These are phyloP conservation scores for Erpornis zantholeuca DNA, from an alignment of 2,113 vertebrate species.

Conservation along the genomic window DNA sequence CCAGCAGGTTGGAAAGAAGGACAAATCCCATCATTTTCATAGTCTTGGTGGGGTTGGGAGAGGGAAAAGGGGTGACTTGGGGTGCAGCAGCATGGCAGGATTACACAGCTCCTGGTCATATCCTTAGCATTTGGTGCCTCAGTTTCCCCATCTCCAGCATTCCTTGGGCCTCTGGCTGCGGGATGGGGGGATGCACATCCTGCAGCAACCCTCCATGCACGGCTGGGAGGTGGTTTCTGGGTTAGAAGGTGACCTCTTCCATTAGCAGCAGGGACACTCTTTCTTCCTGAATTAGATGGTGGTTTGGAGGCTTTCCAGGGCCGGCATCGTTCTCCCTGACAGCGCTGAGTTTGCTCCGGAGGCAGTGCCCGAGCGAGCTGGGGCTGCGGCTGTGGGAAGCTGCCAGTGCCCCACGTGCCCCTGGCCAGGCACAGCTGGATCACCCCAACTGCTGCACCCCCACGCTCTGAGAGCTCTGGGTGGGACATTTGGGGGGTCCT, in stretches of 20 bases:
- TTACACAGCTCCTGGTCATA: background rate
- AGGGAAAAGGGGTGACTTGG: background rate
- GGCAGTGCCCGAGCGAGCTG: fast-evolving
- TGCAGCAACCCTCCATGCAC: fast-evolving
- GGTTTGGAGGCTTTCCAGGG: slow-evolving; percentile 53
- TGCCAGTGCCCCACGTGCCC: fast-evolving
- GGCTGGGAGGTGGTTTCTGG: background rate
- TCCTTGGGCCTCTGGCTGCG: fast-evolving
- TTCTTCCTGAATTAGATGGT: background rate
- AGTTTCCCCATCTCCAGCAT: background rate
- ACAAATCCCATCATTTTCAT: background rate
- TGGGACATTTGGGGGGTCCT: background rate
- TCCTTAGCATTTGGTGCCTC: background rate
- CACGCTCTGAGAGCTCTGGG: too few species aligned
- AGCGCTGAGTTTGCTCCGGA: background rate
- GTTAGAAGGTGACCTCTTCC: slow-evolving; percentile 63
- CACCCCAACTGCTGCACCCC: background rate
- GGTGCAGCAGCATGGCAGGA: background rate
- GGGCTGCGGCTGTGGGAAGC: background rate
- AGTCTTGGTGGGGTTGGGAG: background rate
- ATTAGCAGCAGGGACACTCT: background rate
- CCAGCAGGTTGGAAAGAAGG: background rate
- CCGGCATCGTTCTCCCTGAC: background rate
- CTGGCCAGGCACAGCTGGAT: background rate
- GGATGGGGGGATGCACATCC: background rate